A percentile compares a stretch with the other conserved stretches of the same genome.
Conservation (phyloP, 2,797 vertebrate species). For the Alectoris magna region DNA sequence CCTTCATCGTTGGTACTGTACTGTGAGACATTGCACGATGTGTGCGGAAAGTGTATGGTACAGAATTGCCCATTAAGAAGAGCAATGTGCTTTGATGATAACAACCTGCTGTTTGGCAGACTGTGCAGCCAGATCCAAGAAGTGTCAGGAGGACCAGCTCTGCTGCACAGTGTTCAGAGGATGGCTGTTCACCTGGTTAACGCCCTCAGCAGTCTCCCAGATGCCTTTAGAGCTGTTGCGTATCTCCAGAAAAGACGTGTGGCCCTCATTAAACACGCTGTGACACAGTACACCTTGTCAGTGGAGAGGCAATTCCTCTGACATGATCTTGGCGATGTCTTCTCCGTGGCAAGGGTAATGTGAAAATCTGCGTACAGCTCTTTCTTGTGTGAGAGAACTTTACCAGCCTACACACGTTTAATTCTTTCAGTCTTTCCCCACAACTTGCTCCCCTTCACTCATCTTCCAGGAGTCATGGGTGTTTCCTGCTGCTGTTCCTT, state of each 20-base stretch:
- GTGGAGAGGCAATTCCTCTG: neutral
- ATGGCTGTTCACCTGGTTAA: neutral
- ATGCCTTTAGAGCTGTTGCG: accelerated
- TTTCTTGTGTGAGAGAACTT: neutral
- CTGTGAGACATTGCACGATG: neutral
- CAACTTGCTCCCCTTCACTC: neutral
- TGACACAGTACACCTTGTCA: neutral
- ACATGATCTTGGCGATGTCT: neutral
- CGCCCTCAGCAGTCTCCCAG: neutral
- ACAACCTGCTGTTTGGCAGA: neutral
- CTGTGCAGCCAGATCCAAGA: neutral
- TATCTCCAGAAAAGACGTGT: neutral
- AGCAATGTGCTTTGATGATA: neutral
- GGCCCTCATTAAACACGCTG: neutral
- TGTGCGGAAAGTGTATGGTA: neutral
- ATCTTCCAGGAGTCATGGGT: neutral
- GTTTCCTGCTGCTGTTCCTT: neutral
- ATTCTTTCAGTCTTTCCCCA: neutral
- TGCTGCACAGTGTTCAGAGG: too few species aligned
- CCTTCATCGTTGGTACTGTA: neutral
- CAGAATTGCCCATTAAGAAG: neutral
- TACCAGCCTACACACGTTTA: neutral
- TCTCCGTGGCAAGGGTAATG: neutral
- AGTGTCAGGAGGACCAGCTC: neutral
- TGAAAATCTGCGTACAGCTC: neutral